These are phyloP conservation scores for Matsumurasca onukii DNA, from an alignment of 1,140 invertebrate genomes.

Conservation along the genomic window DNA sequence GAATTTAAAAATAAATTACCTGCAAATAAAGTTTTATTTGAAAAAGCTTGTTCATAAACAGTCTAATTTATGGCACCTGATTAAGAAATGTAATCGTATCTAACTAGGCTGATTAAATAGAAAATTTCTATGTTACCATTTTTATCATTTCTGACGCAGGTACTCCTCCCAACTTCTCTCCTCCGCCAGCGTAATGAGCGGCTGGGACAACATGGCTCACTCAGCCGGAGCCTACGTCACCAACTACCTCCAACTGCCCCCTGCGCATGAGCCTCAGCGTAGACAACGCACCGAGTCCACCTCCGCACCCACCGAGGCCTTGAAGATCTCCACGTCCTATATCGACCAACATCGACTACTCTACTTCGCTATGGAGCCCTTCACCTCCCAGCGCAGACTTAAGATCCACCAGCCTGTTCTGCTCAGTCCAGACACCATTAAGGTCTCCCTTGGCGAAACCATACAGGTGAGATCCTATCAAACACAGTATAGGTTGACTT, in stretches of 20 bases:
- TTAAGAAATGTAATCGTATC: too few relatives aligned
- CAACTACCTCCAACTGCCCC: slow-evolving; percentile 13
- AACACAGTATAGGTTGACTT: too few relatives aligned
- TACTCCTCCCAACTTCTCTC: slow-evolving; percentile 2
- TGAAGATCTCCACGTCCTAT: neutral
- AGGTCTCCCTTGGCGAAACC: neutral
- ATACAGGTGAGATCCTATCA: slow-evolving; percentile 4
- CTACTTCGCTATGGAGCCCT: slow-evolving; percentile 12
- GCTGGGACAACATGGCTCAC: neutral
- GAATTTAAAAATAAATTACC: too few relatives aligned
- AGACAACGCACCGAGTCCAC: neutral
- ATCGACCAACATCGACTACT: slow-evolving; percentile 10
- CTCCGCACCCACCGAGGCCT: neutral
- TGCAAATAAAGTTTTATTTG: too few relatives aligned
- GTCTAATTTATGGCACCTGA: too few relatives aligned
- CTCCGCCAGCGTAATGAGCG: neutral
- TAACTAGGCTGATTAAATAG: too few relatives aligned
- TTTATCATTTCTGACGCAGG: too few relatives aligned
- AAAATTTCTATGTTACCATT: too few relatives aligned
- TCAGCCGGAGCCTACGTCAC: slow-evolving; percentile 8
- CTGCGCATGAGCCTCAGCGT: too few relatives aligned
- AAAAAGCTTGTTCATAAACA: too few relatives aligned
- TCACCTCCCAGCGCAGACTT: neutral
- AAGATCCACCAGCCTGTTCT: neutral
- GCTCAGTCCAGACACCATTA: slow-evolving; percentile 4